A percentile compares a stretch with the other conserved stretches of the same genome.
These are phyloP conservation scores for Tetanocera ferruginea DNA, from an alignment of 2,888 invertebrate genomes.

Conservation along the genomic window DNA sequence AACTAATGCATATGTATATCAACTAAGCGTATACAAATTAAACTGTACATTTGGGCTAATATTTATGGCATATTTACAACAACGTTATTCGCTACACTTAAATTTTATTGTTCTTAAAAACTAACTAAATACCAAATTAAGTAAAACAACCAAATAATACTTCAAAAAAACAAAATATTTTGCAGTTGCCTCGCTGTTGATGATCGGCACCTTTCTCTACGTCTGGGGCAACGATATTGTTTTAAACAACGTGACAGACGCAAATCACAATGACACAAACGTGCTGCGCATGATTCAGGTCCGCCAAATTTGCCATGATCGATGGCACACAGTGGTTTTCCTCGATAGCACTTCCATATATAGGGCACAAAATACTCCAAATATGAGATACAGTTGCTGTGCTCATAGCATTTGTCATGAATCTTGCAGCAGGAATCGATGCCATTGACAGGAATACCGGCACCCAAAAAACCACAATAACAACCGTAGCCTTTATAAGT, in stretches of 20 bases:
- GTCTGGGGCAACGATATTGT: conserved; percentile 80
- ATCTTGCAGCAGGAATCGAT: conserved; percentile 85
- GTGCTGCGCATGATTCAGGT: conserved; percentile 79
- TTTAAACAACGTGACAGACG: conserved; percentile 84
- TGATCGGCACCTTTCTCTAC: conserved; percentile 80
- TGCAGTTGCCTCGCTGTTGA: conserved; percentile 82
- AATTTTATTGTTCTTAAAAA: too few relatives aligned
- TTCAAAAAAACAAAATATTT: conserved; percentile 73
- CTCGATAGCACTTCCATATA: conserved; percentile 86
- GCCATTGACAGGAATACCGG: conserved; percentile 83
- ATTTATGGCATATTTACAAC: too few relatives aligned
- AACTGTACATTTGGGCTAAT: too few relatives aligned
- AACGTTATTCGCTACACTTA: too few relatives aligned
- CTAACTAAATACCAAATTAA: too few relatives aligned
- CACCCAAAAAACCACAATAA: conserved; percentile 89
- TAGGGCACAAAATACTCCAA: conserved; percentile 90
- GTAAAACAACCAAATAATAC: background rate
- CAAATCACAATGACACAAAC: conserved; percentile 88
- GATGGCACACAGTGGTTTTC: conserved; percentile 79
- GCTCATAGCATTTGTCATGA: conserved; percentile 89
- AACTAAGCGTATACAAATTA: too few relatives aligned
- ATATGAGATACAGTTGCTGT: conserved; percentile 83
- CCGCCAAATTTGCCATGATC: conserved; percentile 75
- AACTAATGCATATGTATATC: too few relatives aligned
- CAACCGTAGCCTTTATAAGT: conserved; percentile 90